phyloP scores from a whole-genome alignment of 2,113 vertebrate species.

The Spilogale gracilis region DNA sequence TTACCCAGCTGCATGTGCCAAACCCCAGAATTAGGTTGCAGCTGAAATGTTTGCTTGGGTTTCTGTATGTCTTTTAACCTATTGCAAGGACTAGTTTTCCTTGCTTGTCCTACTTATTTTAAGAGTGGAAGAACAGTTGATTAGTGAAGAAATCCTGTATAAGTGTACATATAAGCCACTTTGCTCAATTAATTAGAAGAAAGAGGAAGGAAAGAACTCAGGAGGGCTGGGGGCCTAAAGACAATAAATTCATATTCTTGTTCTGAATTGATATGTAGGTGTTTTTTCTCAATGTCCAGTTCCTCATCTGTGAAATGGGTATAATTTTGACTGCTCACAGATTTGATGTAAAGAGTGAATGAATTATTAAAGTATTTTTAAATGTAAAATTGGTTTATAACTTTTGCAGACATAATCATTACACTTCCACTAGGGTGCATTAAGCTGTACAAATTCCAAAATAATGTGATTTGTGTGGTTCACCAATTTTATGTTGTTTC shows the following conservation, averaged over 20 bases:
- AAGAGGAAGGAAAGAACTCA: background rate
- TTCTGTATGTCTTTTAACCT: background rate
- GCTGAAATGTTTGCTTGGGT: background rate
- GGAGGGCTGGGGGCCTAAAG: background rate
- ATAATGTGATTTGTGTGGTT: slow-evolving; percentile 25
- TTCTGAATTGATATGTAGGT: slow-evolving; percentile 15
- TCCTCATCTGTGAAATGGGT: slow-evolving; percentile 41
- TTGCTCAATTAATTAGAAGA: background rate
- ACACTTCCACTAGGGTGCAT: background rate
- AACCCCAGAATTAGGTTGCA: background rate
- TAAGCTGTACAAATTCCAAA: slow-evolving; percentile 46
- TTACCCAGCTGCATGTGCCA: background rate
- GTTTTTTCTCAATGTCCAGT: background rate
- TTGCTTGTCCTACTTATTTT: slow-evolving; percentile 17
- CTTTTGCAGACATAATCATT: background rate
- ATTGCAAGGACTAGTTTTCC: background rate
- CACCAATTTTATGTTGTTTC: background rate
- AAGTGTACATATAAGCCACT: background rate
- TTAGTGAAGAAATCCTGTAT: slow-evolving; percentile 16
- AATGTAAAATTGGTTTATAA: slow-evolving; percentile 64
- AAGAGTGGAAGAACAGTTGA: background rate
- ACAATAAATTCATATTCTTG: background rate
- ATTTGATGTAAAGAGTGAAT: slow-evolving; percentile 18
- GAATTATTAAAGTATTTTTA: slow-evolving; percentile 65
- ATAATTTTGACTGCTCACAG: slow-evolving; percentile 36